These are phyloP conservation scores for Cryptotis parvus DNA, from an alignment of 2,113 vertebrate species.

Conservation along the genomic window DNA sequence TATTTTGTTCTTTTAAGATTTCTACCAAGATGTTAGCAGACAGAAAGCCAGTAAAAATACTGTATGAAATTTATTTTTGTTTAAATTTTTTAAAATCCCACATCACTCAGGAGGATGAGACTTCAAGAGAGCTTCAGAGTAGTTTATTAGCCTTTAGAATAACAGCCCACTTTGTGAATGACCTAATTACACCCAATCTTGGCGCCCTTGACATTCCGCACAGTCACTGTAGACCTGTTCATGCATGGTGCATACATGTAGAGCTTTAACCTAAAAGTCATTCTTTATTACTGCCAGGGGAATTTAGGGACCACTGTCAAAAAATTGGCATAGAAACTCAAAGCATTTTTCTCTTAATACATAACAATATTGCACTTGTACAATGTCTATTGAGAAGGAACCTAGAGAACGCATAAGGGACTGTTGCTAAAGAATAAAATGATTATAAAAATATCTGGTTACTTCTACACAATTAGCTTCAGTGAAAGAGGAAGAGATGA, in stretches of 20 bases:
- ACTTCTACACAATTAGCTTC: constrained; percentile 24
- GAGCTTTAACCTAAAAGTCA: constrained; percentile 50
- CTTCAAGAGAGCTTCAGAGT: constrained; percentile 32
- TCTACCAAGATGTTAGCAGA: constrained; percentile 66
- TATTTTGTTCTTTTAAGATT: constrained; percentile 65
- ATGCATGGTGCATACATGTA: background rate
- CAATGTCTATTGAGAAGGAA: background rate
- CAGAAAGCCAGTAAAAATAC: constrained; percentile 65
- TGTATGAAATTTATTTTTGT: constrained; percentile 55
- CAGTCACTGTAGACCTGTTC: constrained; percentile 11
- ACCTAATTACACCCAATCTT: constrained; percentile 50
- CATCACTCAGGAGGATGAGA: constrained; percentile 21
- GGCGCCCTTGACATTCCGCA: background rate
- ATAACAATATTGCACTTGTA: background rate
- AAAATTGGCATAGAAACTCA: constrained; percentile 40
- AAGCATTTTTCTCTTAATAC: constrained; percentile 61
- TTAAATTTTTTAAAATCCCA: constrained; percentile 57
- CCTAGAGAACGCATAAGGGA: background rate
- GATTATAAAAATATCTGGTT: constrained; percentile 12
- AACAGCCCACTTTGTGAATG: constrained; percentile 56
- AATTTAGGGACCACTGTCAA: constrained; percentile 54
- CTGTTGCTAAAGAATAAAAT: constrained; percentile 42
- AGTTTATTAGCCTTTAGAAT: constrained; percentile 67
- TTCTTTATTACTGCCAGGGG: constrained; percentile 50
- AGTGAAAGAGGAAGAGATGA: constrained; percentile 26